Evolutionary conservation across 2,113 vertebrate species (phyloP), one percentile per base, ranked within the genome.

Genomic region (Parotia lawesii): DNA sequence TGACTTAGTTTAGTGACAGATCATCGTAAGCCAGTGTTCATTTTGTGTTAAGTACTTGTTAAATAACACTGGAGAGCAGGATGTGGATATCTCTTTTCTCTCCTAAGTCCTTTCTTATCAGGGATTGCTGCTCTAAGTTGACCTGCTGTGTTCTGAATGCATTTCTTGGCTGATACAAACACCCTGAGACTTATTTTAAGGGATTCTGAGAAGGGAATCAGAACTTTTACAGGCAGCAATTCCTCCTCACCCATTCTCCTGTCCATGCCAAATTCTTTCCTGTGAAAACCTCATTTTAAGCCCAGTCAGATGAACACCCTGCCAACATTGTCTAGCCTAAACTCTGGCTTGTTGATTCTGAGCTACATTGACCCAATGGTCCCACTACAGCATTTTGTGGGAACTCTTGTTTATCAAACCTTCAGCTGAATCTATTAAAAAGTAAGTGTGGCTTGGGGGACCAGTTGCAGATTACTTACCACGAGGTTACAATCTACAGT

Each of bases 401-500:
- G 24, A 82, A 12, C 29, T 90, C 12, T 12, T 33, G 15, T 58
- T 85, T 70, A 31, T 48, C 20, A 72, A 67, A 89, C 18, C 23
- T 88, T 76, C 64, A 77, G 14, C 12, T 85, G 42, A 92, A 80
- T 54, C 16, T 16, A 44, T 69, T 90, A 38, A 42, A 85, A 85
- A 62, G 4, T 10, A 69, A 83, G 8, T n/a, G 15, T 64, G 31
- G 6, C 11, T 73, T 73, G 31, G 23, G 13, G 11, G 8, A 29
- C 14, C 16, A 60, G 12, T 35, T 84, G 35, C 33, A 60, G 27
- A 11, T 81, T 78, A 50, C 9, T 72, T 87, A 75, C 16, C 9
- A 13, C 0, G 0, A 66, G 1, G 3, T 58, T 88, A 53, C 8
- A 3, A 57, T 45, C 28, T 64, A 14, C 50, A 37, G 0, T 87